Evolutionary conservation across 2,888 invertebrate genomes (phyloP).

Genomic region (Amiota minor): DNA sequence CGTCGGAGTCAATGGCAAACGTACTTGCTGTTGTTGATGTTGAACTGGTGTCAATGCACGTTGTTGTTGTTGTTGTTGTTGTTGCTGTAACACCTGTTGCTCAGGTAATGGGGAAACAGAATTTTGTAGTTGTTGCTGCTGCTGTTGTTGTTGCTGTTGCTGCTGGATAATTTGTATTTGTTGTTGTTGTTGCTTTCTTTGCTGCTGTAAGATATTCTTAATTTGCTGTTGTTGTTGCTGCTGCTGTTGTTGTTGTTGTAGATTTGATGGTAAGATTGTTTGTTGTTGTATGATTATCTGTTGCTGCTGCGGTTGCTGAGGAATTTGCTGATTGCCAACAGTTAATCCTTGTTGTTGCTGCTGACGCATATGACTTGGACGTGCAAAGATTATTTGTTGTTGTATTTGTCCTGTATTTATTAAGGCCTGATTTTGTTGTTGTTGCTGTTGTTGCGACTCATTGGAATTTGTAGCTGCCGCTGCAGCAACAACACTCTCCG

Average conservation of each 20-base stretch:
- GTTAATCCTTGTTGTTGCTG: conserved; percentile 40
- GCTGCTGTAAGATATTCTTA: conserved; percentile 59
- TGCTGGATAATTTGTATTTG: conserved; percentile 38
- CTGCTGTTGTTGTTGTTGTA: conserved; percentile 47
- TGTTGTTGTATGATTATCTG: conserved; percentile 50
- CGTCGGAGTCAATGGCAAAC: conserved; percentile 53
- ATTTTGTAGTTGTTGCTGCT: conserved; percentile 41
- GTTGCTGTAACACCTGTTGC: conserved; percentile 48
- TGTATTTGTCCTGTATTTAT: conserved; percentile 50
- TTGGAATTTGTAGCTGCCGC: conserved; percentile 73
- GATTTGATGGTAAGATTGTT: conserved; percentile 45
- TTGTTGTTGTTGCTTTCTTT: conserved; percentile 53
- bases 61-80: conserved; percentile 44
- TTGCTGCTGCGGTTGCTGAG: conserved; percentile 51
- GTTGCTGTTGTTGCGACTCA: conserved; percentile 63
- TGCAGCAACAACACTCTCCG: conserved; percentile 60
- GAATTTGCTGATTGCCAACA: too few relatives aligned
- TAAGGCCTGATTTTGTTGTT: conserved; percentile 42
- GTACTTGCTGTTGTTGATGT: conserved; percentile 52
- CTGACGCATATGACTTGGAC: conserved; percentile 60
- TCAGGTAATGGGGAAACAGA: conserved; percentile 6
- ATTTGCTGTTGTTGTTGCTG: conserved; percentile 66
- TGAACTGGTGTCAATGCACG: conserved; percentile 45
- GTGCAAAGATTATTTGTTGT: conserved; percentile 67
- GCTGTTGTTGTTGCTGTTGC: conserved; percentile 47